These are phyloP conservation scores for Steinernema carpocapsae DNA, from an alignment of 2,888 invertebrate species.

Conservation along the genomic window DNA sequence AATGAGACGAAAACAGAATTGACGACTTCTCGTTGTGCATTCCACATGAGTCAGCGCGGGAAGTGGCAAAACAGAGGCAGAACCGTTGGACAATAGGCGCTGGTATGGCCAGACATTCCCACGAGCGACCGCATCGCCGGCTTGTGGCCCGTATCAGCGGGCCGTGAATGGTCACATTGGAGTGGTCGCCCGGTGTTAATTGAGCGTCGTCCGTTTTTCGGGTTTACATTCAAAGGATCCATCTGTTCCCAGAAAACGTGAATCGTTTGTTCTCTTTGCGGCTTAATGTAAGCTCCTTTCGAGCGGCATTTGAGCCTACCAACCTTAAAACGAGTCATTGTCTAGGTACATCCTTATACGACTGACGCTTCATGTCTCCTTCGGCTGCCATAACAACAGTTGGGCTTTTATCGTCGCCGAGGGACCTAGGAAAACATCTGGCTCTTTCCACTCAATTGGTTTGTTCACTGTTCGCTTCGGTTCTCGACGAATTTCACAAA, in stretches of 20 bases:
- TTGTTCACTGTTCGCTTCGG: neutral
- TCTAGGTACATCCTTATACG: constrained; percentile 26
- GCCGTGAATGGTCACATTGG: too few species aligned
- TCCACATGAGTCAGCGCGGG: neutral
- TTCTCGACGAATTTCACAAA: neutral
- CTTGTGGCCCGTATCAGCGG: too few species aligned
- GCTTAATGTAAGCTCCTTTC: neutral
- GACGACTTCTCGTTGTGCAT: neutral
- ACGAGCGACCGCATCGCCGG: too few species aligned
- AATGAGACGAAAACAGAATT: constrained; percentile 1
- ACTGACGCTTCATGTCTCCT: constrained; percentile 13
- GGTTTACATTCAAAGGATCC: neutral
- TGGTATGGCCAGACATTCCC: too few species aligned
- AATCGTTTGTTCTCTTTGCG: neutral
- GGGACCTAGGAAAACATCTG: constrained; percentile 19
- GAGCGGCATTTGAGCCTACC: neutral
- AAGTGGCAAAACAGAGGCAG: too few species aligned
- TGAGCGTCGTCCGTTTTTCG: neutral
- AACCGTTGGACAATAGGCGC: too few species aligned
- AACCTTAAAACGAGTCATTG: constrained; percentile 10
- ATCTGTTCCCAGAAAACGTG: constrained; percentile 20
- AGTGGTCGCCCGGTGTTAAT: neutral
- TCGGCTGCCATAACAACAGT: constrained; percentile 31
- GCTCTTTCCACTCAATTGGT: neutral
- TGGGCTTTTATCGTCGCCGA: constrained; percentile 12